Base-by-base conservation (phyloP, 2,797 vertebrate genomes). In the Protonibea diacanthus region DNA sequence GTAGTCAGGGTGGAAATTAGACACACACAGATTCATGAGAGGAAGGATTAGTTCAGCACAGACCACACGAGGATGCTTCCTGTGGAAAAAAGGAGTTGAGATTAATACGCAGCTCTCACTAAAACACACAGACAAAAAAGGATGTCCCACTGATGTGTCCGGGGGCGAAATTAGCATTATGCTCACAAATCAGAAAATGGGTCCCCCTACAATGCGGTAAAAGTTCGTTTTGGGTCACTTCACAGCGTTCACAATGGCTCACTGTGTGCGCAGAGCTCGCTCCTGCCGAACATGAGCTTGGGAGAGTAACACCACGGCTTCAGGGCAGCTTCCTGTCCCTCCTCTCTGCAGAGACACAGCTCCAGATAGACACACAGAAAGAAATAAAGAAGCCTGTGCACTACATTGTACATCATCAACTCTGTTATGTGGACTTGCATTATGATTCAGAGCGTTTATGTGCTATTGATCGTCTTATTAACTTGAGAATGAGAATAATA, bases 321-420 rank as follows among this genome's bases (percentile, higher is more conserved):
- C 33, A 44, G 83, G 86, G 66, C 81, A 71, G 78, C 79, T 90
- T 90, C 84, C 84, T 82, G 83, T 87, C 71, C 61, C 49, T 61
- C 67, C 68, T 40, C 71, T 83, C 51, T 64, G 71, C 64, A 49
- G 15, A 68, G 60, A 40, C 58, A 29, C 53, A 0, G 51, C 60
- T 48, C 44, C 59, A 60, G 52, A 78, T 17, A 60, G 17, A 40
- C 18, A 23, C 44, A 78, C 48, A 58, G 48, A 44, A 12, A 63
- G 20, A 53, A 65, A 63, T 5, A 75, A 13, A 84, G 47, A 11
- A 59, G 62, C 33, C 51, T 27, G 59, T 42, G 63, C 42, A 57
- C 49, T 14, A 29, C 15, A 38, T 47, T 60, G 57, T 33, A n/a
- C 48, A 21, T 44, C 11, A 44, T 44, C 29, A 64, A 61, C 25